These are phyloP conservation scores for Chamaetylas fuelleborni DNA, from an alignment of 2,113 vertebrate species.

Conservation along the genomic window DNA sequence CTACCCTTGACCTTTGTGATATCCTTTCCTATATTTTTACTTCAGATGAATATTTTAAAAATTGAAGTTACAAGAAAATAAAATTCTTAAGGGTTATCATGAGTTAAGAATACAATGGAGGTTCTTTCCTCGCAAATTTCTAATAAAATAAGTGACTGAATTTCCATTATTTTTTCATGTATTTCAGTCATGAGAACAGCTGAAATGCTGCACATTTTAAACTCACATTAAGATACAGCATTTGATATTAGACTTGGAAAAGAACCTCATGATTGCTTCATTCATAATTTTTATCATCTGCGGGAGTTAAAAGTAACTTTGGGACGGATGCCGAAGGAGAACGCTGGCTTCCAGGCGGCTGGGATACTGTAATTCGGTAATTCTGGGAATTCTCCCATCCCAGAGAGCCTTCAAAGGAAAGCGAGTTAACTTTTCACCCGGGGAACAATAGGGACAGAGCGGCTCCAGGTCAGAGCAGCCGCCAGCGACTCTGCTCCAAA, in stretches of 20 bases:
- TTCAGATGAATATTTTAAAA: not conserved
- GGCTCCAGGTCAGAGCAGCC: not conserved
- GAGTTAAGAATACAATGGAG: not conserved
- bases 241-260: not conserved
- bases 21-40: not conserved
- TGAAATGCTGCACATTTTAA: not conserved
- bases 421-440: constrained; percentile 17
- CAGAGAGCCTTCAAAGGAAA: not conserved
- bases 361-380: not conserved
- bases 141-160: not conserved
- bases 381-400: not conserved
- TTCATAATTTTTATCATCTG: not conserved
- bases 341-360: not conserved
- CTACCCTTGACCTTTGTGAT: not conserved
- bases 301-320: not conserved
- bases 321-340: not conserved
- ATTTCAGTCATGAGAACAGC: not conserved
- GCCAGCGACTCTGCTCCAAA: not conserved
- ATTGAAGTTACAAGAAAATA: not conserved
- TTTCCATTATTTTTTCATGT: not conserved
- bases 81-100: not conserved
- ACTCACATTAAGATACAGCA: not conserved
- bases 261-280: not conserved
- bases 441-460: not conserved
- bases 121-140: not conserved